phyloP scores from a whole-genome alignment of 1,140 invertebrate genomes.

The Ceratina calcarata region DNA sequence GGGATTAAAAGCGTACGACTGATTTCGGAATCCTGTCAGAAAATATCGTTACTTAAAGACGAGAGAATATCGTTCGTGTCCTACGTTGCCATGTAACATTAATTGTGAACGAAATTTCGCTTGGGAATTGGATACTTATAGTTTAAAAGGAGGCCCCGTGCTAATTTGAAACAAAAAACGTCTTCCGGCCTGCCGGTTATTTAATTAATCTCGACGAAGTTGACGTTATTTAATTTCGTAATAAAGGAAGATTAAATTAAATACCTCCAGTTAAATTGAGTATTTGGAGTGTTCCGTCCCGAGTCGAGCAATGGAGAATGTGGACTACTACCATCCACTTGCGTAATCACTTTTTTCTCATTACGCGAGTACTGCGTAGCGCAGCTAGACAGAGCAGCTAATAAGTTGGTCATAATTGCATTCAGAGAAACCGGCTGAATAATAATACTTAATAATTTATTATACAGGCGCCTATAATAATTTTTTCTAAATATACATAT shows the following conservation, averaged over 20 bases:
- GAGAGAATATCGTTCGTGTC: too few species aligned
- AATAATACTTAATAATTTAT: too few species aligned
- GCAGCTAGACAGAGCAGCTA: too few species aligned
- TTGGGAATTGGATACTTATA: too few species aligned
- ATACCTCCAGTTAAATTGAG: background rate
- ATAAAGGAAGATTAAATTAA: background rate
- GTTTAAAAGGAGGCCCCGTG: background rate
- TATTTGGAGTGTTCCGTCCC: background rate
- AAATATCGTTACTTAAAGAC: too few species aligned
- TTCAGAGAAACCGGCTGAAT: too few species aligned
- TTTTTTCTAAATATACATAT: too few species aligned
- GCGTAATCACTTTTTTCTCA: background rate
- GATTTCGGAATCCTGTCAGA: background rate
- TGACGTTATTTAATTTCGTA: constrained; percentile 7
- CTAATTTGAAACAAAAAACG: background rate
- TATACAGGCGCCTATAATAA: too few species aligned
- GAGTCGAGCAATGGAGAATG: background rate
- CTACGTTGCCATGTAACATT: too few species aligned
- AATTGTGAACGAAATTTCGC: too few species aligned
- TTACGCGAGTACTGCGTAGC: too few species aligned
- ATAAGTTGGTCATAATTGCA: too few species aligned
- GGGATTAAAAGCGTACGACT: background rate
- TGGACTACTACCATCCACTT: background rate
- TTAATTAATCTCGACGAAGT: constrained; percentile 1
- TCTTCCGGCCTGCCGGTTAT: background rate